Conservation (phyloP, 2,797 vertebrate genomes). For the Zenarchopterus dispar region DNA sequence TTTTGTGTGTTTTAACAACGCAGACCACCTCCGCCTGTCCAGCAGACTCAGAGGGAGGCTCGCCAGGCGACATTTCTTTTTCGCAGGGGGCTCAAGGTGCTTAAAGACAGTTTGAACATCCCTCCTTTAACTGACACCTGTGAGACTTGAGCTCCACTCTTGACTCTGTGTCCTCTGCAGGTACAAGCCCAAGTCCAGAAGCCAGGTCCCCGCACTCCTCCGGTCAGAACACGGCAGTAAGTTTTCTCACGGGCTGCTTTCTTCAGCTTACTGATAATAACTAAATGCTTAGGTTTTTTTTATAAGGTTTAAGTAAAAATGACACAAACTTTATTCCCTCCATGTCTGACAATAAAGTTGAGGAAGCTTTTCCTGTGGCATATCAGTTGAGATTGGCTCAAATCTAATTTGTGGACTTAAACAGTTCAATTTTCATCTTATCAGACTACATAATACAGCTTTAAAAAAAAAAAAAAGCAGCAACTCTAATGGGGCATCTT, state of each 20-base stretch:
- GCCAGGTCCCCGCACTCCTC: conserved; percentile 53
- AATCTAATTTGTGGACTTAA: no score
- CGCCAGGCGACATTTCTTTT: conserved; percentile 95
- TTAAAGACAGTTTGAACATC: background rate
- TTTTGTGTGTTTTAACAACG: background rate
- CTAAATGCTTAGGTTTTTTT: no score
- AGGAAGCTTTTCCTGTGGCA: no score
- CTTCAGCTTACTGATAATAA: background rate
- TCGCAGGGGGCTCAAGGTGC: conserved; percentile 93
- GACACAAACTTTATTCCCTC: no score
- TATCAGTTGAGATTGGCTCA: no score
- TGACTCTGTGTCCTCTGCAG: conserved; percentile 22
- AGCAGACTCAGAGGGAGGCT: conserved; percentile 86
- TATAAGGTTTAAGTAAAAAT: no score
- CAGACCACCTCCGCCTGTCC: conserved; percentile 69
- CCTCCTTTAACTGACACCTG: background rate
- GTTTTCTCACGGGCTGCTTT: conserved; percentile 45
- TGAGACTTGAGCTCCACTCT: background rate
- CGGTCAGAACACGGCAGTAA: conserved; percentile 88
- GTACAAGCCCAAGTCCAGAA: conserved; percentile 76
- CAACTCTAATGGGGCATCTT: no score
- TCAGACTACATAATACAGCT: no score
- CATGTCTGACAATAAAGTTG: no score
- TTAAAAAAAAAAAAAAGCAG: no score
- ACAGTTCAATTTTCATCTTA: no score